Evolutionary conservation across 2,113 vertebrate species (phyloP).

Genomic region (Hypanus sabinus): DNA sequence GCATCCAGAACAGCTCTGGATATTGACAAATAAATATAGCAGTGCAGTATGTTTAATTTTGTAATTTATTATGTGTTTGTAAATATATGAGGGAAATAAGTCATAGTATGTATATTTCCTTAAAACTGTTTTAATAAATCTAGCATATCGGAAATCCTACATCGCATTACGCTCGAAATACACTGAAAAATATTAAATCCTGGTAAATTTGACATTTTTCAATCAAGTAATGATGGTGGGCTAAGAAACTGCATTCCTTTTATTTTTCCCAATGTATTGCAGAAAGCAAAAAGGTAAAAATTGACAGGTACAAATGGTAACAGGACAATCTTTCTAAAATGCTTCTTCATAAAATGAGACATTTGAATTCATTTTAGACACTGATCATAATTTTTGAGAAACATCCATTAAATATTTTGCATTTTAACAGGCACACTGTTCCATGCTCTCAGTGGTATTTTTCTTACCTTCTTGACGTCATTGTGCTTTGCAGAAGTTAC

Average conservation of each 20-base stretch:
- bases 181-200: neutral
- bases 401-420: conserved; percentile 73
- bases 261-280: neutral
- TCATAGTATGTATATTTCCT: neutral
- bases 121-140: neutral
- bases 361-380: neutral
- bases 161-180: neutral
- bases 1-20: neutral
- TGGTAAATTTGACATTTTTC: neutral
- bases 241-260: neutral
- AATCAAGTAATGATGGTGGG: neutral
- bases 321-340: neutral
- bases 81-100: neutral
- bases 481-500: conserved; percentile 81
- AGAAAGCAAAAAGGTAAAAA: neutral
- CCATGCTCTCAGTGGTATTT: conserved; percentile 66
- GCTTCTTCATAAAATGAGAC: neutral
- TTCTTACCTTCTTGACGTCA: conserved; percentile 83
- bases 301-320: neutral
- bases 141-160: neutral
- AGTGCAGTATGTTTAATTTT: no score
- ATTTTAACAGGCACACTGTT: conserved; percentile 39
- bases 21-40: neutral
- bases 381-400: conserved; percentile 50
- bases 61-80: neutral